Conservation (phyloP, 2,113 vertebrate genomes). For the Epinephelus fuscoguttatus region DNA sequence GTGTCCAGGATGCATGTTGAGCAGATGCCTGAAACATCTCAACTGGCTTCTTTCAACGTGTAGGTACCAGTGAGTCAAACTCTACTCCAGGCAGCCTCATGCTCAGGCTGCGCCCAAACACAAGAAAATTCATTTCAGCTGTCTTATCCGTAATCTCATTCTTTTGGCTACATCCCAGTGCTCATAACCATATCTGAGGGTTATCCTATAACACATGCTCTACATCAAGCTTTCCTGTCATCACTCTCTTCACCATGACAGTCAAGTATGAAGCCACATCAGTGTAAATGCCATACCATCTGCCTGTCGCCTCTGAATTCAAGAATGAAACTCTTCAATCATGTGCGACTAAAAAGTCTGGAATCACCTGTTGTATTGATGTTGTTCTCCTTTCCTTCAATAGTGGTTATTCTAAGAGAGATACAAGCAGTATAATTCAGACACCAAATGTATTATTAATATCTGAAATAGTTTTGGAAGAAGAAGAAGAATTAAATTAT, state of each 20-base stretch:
- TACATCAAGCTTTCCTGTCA: not conserved
- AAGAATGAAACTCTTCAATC: not conserved
- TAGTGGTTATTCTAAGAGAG: no score
- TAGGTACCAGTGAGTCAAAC: not conserved
- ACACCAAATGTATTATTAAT: no score
- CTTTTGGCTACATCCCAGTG: not conserved
- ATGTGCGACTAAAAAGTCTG: not conserved
- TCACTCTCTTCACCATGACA: not conserved
- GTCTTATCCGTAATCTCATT: not conserved
- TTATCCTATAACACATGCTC: not conserved
- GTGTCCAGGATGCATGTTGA: not conserved
- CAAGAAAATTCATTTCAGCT: not conserved
- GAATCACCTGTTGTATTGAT: no score
- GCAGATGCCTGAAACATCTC: slow-evolving; percentile 8
- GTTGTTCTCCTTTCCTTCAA: no score
- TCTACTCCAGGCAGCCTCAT: not conserved
- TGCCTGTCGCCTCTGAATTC: not conserved
- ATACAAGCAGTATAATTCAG: no score
- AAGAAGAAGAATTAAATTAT: no score
- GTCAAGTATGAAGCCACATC: not conserved
- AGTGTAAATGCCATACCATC: not conserved
- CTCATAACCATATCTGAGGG: not conserved
- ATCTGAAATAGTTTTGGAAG: no score
- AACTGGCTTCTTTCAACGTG: not conserved
- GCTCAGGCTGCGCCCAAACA: not conserved